Percentiles rank a stretch among this genome's conserved stretches.
Evolutionary conservation across 2,888 invertebrate genomes (phyloP).

Genomic region (Dryomyza anilis): DNA sequence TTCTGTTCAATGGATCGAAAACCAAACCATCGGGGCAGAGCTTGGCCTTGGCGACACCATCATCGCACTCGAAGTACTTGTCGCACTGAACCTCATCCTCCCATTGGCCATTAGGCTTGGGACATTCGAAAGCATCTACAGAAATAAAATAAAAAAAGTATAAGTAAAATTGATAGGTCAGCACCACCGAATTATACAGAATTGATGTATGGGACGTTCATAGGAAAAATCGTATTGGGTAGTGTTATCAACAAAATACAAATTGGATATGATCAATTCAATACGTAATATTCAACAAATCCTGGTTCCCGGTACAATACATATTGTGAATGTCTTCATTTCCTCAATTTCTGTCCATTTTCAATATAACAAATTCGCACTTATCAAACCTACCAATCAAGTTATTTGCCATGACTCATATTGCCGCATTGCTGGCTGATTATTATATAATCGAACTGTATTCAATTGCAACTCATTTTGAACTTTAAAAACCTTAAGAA

Average conservation of each 20-base stretch:
- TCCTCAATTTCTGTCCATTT: too few species aligned
- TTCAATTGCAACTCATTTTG: conserved; percentile 12
- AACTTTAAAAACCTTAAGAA: conserved; percentile 26
- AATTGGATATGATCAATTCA: too few species aligned
- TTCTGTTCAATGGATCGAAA: conserved; percentile 83
- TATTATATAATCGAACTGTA: too few species aligned
- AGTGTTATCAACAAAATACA: too few species aligned
- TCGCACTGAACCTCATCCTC: conserved; percentile 83
- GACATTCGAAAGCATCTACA: conserved; percentile 72
- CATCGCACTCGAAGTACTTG: conserved; percentile 80
- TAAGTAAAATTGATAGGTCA: not conserved
- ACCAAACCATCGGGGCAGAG: conserved; percentile 88
- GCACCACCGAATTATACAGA: too few species aligned
- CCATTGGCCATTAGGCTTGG: conserved; percentile 80
- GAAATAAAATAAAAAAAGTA: not conserved
- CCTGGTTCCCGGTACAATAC: too few species aligned
- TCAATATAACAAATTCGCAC: not conserved
- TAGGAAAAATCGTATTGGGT: too few species aligned
- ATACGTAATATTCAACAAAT: too few species aligned
- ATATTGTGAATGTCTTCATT: too few species aligned
- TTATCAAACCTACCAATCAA: too few species aligned
- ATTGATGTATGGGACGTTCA: too few species aligned
- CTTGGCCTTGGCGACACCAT: conserved; percentile 74
- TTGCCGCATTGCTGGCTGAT: too few species aligned
- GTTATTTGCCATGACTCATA: not conserved